phyloP scores from a whole-genome alignment of 2,888 invertebrate genomes.

The Rhaphigaster nebulosa region DNA sequence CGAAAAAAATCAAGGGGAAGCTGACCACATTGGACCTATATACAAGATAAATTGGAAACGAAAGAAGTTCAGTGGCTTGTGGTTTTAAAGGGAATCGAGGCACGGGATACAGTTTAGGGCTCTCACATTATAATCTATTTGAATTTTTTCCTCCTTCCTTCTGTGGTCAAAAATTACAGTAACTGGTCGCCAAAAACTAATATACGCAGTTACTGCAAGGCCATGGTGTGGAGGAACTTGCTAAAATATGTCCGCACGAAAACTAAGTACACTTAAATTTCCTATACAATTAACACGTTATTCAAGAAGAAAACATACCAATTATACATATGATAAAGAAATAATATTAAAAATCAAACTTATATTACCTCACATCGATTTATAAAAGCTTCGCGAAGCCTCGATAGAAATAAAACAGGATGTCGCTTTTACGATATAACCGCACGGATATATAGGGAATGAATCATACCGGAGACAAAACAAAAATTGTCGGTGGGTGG shows the following conservation, averaged over 20 bases:
- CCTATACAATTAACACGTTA: too few species aligned
- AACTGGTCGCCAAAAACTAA: not conserved
- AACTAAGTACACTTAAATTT: not conserved
- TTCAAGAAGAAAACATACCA: too few species aligned
- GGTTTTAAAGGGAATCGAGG: not conserved
- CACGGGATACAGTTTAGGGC: constrained; percentile 6
- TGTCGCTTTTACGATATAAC: not conserved
- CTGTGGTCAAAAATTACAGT: not conserved
- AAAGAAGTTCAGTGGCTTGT: constrained; percentile 38
- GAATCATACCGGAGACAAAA: not conserved
- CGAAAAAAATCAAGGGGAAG: not conserved
- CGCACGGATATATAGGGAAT: constrained; percentile 6
- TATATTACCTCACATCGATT: not conserved
- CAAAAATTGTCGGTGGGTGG: not conserved
- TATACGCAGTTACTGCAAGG: not conserved
- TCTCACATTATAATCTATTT: constrained; percentile 2
- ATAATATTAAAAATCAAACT: too few species aligned
- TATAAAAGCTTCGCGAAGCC: not conserved
- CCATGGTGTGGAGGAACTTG: not conserved
- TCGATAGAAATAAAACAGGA: not conserved
- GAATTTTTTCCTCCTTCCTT: not conserved
- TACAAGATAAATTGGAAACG: constrained; percentile 36
- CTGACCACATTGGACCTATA: constrained; percentile 37
- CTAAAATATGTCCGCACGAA: not conserved
- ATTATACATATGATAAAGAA: too few species aligned